phyloP scores from a whole-genome alignment of 1,140 invertebrate genomes.

The Cydia fagiglandana region DNA sequence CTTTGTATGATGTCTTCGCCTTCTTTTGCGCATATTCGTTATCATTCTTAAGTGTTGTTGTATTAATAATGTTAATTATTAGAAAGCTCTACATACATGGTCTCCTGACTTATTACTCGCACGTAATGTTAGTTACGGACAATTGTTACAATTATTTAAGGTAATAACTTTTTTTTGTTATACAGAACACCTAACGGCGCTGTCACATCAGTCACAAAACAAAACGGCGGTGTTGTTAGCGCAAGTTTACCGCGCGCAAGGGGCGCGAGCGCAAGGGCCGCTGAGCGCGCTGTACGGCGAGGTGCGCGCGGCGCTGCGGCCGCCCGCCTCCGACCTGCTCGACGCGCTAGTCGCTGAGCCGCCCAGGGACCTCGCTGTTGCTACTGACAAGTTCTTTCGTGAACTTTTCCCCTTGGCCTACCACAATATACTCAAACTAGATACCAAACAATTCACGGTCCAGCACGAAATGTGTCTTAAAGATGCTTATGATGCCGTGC shows the following conservation, averaged over 20 bases:
- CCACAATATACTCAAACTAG: conserved; percentile 82
- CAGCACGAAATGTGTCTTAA: conserved; percentile 89
- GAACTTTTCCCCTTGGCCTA: conserved; percentile 91
- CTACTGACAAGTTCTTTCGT: conserved; percentile 88
- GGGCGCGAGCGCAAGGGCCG: conserved; percentile 81
- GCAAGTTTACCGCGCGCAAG: conserved; percentile 87
- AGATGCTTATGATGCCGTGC: conserved; percentile 85
- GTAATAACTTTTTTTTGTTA: conserved; percentile 56
- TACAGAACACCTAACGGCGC: conserved; percentile 86
- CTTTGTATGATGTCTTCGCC: too few relatives aligned
- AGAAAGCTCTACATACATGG: too few relatives aligned
- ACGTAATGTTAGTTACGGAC: too few relatives aligned
- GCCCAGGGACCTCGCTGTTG: conserved; percentile 67
- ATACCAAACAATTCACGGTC: conserved; percentile 81
- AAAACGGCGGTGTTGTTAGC: conserved; percentile 87
- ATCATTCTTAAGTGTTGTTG: too few relatives aligned
- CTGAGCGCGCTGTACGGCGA: conserved; percentile 85
- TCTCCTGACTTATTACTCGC: too few relatives aligned
- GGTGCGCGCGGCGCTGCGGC: conserved; percentile 81
- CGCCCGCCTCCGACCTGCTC: conserved; percentile 49
- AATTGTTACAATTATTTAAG: background rate
- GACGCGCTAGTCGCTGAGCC: conserved; percentile 47
- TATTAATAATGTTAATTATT: too few relatives aligned
- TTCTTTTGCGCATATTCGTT: too few relatives aligned
- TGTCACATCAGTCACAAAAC: conserved; percentile 88